Base-by-base conservation (phyloP, 2,888 invertebrate genomes). In the Notodonta ziczac region DNA sequence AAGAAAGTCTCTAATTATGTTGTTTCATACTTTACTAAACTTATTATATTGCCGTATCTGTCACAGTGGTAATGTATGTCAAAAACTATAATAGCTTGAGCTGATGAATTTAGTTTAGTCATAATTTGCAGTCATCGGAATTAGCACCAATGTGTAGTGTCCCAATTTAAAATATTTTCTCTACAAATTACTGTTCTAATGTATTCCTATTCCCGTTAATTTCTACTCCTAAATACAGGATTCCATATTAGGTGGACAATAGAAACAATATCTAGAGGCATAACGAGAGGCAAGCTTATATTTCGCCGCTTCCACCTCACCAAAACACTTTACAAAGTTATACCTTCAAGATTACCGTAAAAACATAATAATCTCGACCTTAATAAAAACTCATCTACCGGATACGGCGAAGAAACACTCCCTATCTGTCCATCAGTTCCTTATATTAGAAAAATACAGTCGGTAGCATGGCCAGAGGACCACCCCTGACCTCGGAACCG, bases 401-500 rank as follows among this genome's bases (percentile, higher is more conserved):
- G 67, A 78, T 73, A 69, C 24, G 70, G 70, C 12, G 57, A 59
- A 58, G 50, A 76, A 69, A 80, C 82, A 81, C 80, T 63, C 77
- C 69, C 57, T 78, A 82, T 80, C 80, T 72, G 60, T 64, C 59
- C 73, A 73, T 77, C 73, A 73, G 70, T 65, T 56, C 73, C 65
- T 65, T 65, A 60, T 72, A 78, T 68, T 75, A 77, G 62, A 73
- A 66, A 68, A 68, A 68, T 44, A 56, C 24, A 56, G 61, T 66
- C 77, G 71, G 81, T 80, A 82, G 82, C 81, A 62, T 69, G 70
- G 78, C 86, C 77, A 80, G 83, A 86, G 73, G 89, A 88, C 89
- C 89, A 88, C 90, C 89, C 84, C 80, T 82, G 83, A 84, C 84
- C 85, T 88, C 91, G 91, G 91, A 91, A 91, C 90, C 85, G 91